Evolutionary conservation across 2,113 vertebrate genomes (phyloP), one percentile per base, ranked within the genome.

Genomic region (Brachyhypopomus occidentalis): DNA sequence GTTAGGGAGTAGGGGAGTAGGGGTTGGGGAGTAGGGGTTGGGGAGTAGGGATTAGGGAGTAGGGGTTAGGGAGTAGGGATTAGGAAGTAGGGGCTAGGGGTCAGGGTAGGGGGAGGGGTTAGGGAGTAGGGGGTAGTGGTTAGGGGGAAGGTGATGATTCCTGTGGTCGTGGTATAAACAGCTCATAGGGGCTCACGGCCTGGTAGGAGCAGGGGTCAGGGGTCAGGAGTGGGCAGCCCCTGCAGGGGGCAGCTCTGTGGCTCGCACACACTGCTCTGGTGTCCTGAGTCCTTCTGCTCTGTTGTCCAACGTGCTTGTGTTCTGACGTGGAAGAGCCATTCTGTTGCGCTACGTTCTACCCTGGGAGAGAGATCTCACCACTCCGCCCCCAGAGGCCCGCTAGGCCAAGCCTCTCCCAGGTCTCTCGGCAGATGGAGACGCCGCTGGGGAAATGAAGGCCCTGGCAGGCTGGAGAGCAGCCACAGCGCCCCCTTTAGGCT

Each of bases 101-200:
- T 34, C n/a, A n/a, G 0, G 23, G 30, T 34, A 25, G 4, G 30
- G 34, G 63, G 38, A 30, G 60, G 45, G 66, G 64, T 30, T 30
- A 30, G 30, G 30, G 30, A 30, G 30, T 30, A 30, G 30, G 30
- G 30, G 3, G 23, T 34, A 25, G 4, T 16, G 34, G 63, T 34
- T 34, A 30, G 56, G 45, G 66, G 64, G 14, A 64, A 76, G 11
- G 41, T 23, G 69, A 83, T 55, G n/a, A 64, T 80, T 41, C 48
- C 58, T 48, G 11, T 58, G 11, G 27, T 45, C 66, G 30, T 52
- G 14, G 60, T 38, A 22, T 72, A 72, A 41, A 41, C 41, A 41
- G 41, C 41, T 41, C 41, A 9, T 41, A 41, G 41, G 45, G 45
- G 45, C 9, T 52, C 45, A 52, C 12, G 45, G 8, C 11, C 9